Base-by-base conservation (phyloP, 2,888 invertebrate genomes). In the Ypsolopha scabrella region DNA sequence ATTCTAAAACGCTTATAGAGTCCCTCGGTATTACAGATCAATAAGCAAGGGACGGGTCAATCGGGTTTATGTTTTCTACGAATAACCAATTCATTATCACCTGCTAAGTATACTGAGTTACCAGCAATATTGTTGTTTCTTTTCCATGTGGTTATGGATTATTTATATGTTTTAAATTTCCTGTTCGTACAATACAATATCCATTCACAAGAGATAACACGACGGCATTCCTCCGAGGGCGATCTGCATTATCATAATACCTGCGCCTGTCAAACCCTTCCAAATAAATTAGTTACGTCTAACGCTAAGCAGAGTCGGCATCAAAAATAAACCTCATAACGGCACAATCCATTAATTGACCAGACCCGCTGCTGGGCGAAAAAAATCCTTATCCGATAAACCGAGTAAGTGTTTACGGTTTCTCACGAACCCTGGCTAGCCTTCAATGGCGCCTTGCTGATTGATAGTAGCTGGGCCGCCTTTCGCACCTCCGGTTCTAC, bases 401-500 rank as follows among this genome's bases (percentile, higher is more conserved):
- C 71, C 72, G 79, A 75, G 80, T 82, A 85, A 83, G 83, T 83
- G 83, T 86, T 86, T 85, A 86, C 83, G 75, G 80, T 79, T 85
- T 85, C 86, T 86, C 83, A 86, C 83, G 81, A 79, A 72, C 72
- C 74, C 72, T 70, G 75, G 65, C 78, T 80, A 82, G 75, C 83
- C 83, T 83, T 86, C 83, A 82, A 85, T 86, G 85, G 86, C 86
- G 85, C 85, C 86, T 79, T 67, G 66, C 81, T 86, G 86, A 86
- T 86, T 83, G 83, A 85, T 85, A 83, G 79, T 77, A 77, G 74
- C 72, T 72, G 62, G 67, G 65, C 68, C 77, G 71, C 72, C 72
- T 79, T 78, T 79, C 35, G 39, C 49, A 49, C 49, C 49, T 49
- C 24, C 39, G 10, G 3, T 33, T 24, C 33, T 7, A 14, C 41